phyloP scores from a whole-genome alignment of 2,797 vertebrate genomes.

The Hipposideros larvatus region DNA sequence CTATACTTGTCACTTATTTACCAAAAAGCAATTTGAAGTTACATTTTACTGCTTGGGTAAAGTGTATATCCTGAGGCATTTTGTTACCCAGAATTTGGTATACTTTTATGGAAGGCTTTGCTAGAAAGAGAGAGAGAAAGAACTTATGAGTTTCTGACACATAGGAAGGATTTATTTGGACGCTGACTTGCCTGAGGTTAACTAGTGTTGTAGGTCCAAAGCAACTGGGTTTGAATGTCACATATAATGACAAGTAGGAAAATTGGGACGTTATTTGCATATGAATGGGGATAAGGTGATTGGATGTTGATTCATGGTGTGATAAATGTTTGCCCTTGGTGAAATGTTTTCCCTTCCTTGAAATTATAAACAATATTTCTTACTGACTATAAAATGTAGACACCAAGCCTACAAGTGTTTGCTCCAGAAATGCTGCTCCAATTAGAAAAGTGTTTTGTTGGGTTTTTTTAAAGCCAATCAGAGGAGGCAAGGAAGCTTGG shows the following conservation, averaged over 20 bases:
- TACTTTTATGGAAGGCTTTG: slow-evolving; percentile 37
- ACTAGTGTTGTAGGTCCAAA: slow-evolving; percentile 30
- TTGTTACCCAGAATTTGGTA: not conserved
- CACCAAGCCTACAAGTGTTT: not conserved
- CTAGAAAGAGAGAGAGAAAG: not conserved
- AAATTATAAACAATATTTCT: slow-evolving; percentile 73
- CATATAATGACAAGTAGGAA: slow-evolving; percentile 39
- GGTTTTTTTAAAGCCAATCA: not conserved
- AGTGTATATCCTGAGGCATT: not conserved
- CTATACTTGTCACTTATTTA: slow-evolving; percentile 9
- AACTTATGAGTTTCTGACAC: not conserved
- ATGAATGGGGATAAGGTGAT: slow-evolving; percentile 54
- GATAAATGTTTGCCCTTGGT: slow-evolving; percentile 68
- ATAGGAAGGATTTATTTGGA: slow-evolving; percentile 34
- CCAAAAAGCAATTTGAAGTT: not conserved
- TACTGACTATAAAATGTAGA: slow-evolving; percentile 53
- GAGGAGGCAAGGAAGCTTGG: not conserved
- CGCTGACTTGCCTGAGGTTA: slow-evolving; percentile 54
- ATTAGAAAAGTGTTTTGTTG: not conserved
- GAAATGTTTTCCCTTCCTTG: slow-evolving; percentile 69
- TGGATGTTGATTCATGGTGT: slow-evolving; percentile 44
- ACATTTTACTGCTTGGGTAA: not conserved
- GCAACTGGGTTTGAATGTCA: slow-evolving; percentile 72
- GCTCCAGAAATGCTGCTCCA: not conserved
- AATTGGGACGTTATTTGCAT: slow-evolving; percentile 51